These are phyloP conservation scores for Phyllotis vaccarum DNA, from an alignment of 2,797 vertebrate species.

Conservation along the genomic window DNA sequence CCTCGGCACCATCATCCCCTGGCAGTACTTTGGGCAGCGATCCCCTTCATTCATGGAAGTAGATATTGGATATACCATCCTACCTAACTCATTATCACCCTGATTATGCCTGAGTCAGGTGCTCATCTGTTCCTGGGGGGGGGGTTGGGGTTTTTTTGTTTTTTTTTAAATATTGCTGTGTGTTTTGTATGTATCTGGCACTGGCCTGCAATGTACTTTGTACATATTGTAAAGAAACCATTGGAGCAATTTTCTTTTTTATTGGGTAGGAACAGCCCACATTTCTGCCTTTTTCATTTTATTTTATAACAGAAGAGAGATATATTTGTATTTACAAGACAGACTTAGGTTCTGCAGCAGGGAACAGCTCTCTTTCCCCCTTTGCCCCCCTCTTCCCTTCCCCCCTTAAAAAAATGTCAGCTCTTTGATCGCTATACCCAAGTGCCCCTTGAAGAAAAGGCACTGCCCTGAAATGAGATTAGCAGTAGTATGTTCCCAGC, in stretches of 20 bases:
- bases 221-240: conserved; percentile 90
- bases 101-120: conserved; percentile 52
- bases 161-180: conserved; percentile 80
- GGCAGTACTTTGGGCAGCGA: conserved; percentile 29
- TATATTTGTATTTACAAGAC: conserved; percentile 54
- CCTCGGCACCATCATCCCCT: not conserved
- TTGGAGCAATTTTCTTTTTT: conserved; percentile 85
- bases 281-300: conserved; percentile 47
- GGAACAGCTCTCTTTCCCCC: conserved; percentile 38
- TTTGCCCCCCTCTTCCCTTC: not conserved
- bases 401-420: conserved; percentile 43
- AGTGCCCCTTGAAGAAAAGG: conserved; percentile 17
- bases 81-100: conserved; percentile 26
- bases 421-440: conserved; percentile 55
- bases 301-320: conserved; percentile 71
- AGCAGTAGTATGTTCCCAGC: not conserved
- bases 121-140: conserved; percentile 75
- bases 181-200: conserved; percentile 81
- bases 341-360: conserved; percentile 70
- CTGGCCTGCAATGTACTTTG: conserved; percentile 84
- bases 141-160: too few relatives aligned
- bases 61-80: not conserved
- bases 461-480: conserved; percentile 31
- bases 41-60: conserved; percentile 5
- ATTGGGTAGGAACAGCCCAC: not conserved